Evolutionary conservation across 2,888 invertebrate species (phyloP).

Genomic region (Leptinotarsa rubiginosa): DNA sequence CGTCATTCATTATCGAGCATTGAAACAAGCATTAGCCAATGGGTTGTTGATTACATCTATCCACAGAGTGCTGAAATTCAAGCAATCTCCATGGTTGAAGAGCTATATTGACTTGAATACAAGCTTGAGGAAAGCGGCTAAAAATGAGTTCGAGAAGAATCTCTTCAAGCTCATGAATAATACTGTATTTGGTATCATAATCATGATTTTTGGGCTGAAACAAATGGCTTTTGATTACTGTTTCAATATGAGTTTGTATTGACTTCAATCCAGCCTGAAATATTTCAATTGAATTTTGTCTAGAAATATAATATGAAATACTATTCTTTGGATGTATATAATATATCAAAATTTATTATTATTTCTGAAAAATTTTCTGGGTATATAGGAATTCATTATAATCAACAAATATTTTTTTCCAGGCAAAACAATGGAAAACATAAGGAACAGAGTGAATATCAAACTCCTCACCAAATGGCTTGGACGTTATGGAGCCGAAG

Average conservation of each 20-base stretch:
- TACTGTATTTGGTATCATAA: conserved; percentile 32
- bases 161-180: conserved; percentile 45
- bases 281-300: too few relatives aligned
- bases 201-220: background rate
- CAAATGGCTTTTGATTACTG: too few relatives aligned
- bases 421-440: conserved; percentile 45
- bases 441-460: conserved; percentile 39
- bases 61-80: conserved; percentile 42
- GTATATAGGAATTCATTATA: too few relatives aligned
- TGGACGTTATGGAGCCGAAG: conserved; percentile 36
- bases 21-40: conserved; percentile 4
- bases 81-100: conserved; percentile 46
- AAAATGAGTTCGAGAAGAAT: conserved; percentile 45
- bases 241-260: too few relatives aligned
- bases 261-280: too few relatives aligned
- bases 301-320: too few relatives aligned
- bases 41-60: conserved; percentile 41
- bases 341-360: too few relatives aligned
- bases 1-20: conserved; percentile 41
- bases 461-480: conserved; percentile 36
- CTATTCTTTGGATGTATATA: too few relatives aligned
- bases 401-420: background rate
- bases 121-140: conserved; percentile 28
- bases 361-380: too few relatives aligned
- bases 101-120: conserved; percentile 43